phyloP scores from a whole-genome alignment of 2,113 vertebrate genomes.

The Ammodytes dubius region DNA sequence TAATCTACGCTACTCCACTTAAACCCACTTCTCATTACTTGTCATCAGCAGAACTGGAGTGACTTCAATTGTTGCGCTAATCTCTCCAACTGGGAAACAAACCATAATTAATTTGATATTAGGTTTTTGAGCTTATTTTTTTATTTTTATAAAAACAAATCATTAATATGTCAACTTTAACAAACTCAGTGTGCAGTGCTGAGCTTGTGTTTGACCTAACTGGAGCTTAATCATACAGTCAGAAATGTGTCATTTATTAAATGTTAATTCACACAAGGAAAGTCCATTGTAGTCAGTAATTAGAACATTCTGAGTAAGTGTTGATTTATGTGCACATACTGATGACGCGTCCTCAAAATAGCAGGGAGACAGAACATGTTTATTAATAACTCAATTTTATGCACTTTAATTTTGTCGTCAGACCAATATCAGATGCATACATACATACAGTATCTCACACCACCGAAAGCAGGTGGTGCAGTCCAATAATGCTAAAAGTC shows the following conservation, averaged over 20 bases:
- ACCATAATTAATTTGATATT: slow-evolving; percentile 27
- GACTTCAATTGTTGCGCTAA: slow-evolving; percentile 21
- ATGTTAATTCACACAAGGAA: slow-evolving; percentile 34
- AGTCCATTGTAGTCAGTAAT: slow-evolving; percentile 33
- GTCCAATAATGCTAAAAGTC: slow-evolving; percentile 6
- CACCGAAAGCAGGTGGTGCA: slow-evolving; percentile 4
- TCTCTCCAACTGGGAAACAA: slow-evolving; percentile 30
- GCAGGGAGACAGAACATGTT: neutral
- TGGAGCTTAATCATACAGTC: slow-evolving; percentile 39
- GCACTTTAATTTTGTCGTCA: slow-evolving; percentile 28
- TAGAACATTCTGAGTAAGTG: slow-evolving; percentile 30
- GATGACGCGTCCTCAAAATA: slow-evolving; percentile 1
- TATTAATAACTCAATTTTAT: slow-evolving; percentile 25
- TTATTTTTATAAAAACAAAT: neutral
- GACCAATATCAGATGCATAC: slow-evolving; percentile 14
- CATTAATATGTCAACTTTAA: slow-evolving; percentile 20
- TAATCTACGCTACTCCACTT: slow-evolving; percentile 4
- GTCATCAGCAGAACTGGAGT: slow-evolving; percentile 17
- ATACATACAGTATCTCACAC: slow-evolving; percentile 16
- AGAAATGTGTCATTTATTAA: slow-evolving; percentile 33
- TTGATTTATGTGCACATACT: slow-evolving; percentile 2
- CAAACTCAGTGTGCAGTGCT: slow-evolving; percentile 25
- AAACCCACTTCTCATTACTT: slow-evolving; percentile 22
- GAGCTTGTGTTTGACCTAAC: slow-evolving; percentile 32
- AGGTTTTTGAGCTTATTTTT: slow-evolving; percentile 11